Evolutionary conservation across 2,113 vertebrate genomes (phyloP).

Genomic region (Tychaedon coryphoeus): DNA sequence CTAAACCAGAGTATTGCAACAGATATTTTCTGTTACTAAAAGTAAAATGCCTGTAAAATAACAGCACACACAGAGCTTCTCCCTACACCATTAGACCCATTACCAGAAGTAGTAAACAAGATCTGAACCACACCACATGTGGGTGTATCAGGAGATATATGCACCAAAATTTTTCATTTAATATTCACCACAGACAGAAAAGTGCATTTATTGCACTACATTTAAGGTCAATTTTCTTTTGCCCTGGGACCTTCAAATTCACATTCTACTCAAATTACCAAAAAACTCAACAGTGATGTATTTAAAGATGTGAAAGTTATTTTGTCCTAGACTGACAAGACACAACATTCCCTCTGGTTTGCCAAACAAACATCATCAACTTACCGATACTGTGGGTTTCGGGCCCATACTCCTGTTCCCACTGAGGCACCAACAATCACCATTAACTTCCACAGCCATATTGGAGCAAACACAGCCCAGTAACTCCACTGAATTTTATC

Average conservation of each 20-base stretch:
- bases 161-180: neutral
- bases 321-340: neutral
- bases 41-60: neutral
- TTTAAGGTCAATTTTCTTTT: neutral
- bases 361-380: neutral
- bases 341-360: neutral
- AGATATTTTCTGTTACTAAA: neutral
- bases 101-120: neutral
- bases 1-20: neutral
- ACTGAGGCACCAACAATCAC: constrained; percentile 94
- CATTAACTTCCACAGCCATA: constrained; percentile 98
- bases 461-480: constrained; percentile 96
- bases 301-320: neutral
- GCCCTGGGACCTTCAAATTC: neutral
- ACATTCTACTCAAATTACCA: neutral
- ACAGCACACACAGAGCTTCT: neutral
- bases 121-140: neutral
- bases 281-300: neutral
- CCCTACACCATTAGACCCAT: neutral
- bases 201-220: neutral
- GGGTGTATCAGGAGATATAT: neutral
- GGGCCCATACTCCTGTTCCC: constrained; percentile 95
- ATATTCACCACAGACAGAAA: neutral
- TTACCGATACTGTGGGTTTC: constrained; percentile 97
- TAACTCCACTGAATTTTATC: constrained; percentile 96